These are phyloP conservation scores for Clarias platycephalus DNA, from an alignment of 2,797 vertebrate species.

Conservation along the genomic window DNA sequence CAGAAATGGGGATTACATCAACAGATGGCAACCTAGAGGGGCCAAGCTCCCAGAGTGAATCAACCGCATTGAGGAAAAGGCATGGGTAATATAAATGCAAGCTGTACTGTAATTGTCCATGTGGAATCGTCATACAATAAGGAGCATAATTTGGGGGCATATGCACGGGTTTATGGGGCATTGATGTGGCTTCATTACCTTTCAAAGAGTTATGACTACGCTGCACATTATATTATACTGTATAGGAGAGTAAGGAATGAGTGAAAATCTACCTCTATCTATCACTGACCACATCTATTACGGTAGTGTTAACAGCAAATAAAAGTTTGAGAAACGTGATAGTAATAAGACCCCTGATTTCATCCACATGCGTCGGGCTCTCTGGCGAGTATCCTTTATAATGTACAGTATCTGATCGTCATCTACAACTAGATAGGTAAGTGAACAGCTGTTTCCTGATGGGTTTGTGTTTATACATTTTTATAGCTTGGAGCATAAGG, in stretches of 20 bases:
- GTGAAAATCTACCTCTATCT: not conserved
- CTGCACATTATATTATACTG: slow-evolving; percentile 5
- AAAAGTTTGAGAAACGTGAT: not conserved
- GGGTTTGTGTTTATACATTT: slow-evolving; percentile 15
- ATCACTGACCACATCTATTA: not conserved
- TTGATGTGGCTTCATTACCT: slow-evolving; percentile 8
- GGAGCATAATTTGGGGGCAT: not conserved
- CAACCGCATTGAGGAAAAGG: slow-evolving; percentile 3
- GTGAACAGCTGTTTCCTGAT: not conserved
- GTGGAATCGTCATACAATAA: slow-evolving; percentile 15
- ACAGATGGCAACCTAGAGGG: slow-evolving; percentile 38
- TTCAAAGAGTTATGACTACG: not conserved
- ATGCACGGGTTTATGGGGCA: not conserved
- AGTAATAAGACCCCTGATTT: not conserved
- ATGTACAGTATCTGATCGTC: not conserved
- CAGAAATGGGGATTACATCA: slow-evolving; percentile 58
- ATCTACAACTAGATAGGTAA: slow-evolving; percentile 6
- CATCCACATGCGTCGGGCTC: not conserved
- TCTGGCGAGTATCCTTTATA: not conserved
- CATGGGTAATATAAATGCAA: slow-evolving; percentile 11
- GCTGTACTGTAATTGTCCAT: slow-evolving; percentile 21
- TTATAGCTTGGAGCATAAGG: not conserved
- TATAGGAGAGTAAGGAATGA: not conserved
- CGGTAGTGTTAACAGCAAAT: not conserved
- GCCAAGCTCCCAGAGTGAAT: slow-evolving; percentile 19